phyloP scores from a whole-genome alignment of 2,113 vertebrate species.

The Scophthalmus maximus region DNA sequence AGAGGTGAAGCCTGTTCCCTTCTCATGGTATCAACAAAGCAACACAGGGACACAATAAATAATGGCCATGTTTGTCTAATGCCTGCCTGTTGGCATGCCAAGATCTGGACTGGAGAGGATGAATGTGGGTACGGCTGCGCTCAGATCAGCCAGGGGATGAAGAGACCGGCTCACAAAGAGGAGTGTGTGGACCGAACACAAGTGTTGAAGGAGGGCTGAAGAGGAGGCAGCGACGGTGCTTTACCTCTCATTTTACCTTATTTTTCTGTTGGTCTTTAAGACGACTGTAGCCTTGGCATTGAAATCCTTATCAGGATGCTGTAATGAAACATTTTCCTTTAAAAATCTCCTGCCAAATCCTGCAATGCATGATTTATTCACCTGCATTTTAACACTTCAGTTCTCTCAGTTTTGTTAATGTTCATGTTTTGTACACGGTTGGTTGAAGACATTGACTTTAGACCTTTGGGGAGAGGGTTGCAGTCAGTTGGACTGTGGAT shows the following conservation, averaged over 20 bases:
- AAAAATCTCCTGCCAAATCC: constrained; percentile 72
- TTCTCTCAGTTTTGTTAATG: constrained; percentile 47
- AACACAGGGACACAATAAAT: constrained; percentile 59
- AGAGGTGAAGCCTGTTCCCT: constrained; percentile 82
- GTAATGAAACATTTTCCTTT: constrained; percentile 53
- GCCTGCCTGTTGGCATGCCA: constrained; percentile 60
- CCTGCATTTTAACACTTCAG: constrained; percentile 51
- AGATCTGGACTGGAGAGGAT: constrained; percentile 53
- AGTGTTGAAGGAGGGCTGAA: constrained; percentile 51
- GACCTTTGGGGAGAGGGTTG: constrained; percentile 5
- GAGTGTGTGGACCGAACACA: constrained; percentile 32
- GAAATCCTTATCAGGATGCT: constrained; percentile 56
- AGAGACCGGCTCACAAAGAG: constrained; percentile 38
- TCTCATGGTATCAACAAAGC: constrained; percentile 29
- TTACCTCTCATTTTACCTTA: constrained; percentile 59
- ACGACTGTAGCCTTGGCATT: constrained; percentile 69
- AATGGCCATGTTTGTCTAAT: constrained; percentile 70
- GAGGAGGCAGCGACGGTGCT: constrained; percentile 60
- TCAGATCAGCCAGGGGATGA: constrained; percentile 52
- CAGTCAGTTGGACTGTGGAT: constrained; percentile 21
- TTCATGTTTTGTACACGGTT: constrained; percentile 26
- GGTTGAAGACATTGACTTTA: constrained; percentile 14
- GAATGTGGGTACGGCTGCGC: constrained; percentile 25
- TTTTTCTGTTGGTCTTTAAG: constrained; percentile 52
- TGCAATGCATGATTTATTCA: constrained; percentile 64